phyloP scores from a whole-genome alignment of 2,113 vertebrate genomes.

The Amphiprion ocellaris region DNA sequence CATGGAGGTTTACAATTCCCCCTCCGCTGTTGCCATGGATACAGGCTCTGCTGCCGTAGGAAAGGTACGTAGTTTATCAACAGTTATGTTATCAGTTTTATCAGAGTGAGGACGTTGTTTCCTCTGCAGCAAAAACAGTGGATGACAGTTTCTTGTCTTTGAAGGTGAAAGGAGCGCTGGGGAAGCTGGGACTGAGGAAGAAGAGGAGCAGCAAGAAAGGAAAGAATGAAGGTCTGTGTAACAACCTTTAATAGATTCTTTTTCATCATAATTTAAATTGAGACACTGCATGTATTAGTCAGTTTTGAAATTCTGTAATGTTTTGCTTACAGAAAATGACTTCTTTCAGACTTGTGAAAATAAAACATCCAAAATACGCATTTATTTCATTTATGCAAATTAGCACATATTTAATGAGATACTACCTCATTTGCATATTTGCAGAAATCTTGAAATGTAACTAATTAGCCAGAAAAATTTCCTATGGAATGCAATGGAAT shows the following conservation, averaged over 20 bases:
- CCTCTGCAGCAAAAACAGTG: neutral
- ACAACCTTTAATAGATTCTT: neutral
- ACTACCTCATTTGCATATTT: no score
- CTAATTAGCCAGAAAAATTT: neutral
- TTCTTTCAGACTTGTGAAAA: no score
- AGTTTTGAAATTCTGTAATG: no score
- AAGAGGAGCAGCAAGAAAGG: conserved; percentile 88
- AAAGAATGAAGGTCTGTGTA: conserved; percentile 61
- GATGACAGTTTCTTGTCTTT: neutral
- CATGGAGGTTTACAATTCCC: conserved; percentile 88
- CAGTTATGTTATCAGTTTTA: neutral
- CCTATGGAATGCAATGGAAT: neutral
- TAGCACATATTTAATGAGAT: no score
- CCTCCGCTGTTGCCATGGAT: conserved; percentile 63
- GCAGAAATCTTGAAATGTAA: no score
- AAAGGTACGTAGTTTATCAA: conserved; percentile 52
- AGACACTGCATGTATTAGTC: no score
- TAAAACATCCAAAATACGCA: no score
- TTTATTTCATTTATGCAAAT: no score
- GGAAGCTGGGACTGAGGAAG: conserved; percentile 86
- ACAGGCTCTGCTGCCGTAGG: conserved; percentile 60
- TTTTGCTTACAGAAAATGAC: no score
- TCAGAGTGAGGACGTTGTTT: neutral
- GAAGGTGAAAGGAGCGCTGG: conserved; percentile 79
- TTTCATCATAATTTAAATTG: neutral